A percentile compares a stretch with the other conserved stretches of the same genome.
Conservation (phyloP, 2,888 invertebrate genomes). For the Coecobrya sp. region DNA sequence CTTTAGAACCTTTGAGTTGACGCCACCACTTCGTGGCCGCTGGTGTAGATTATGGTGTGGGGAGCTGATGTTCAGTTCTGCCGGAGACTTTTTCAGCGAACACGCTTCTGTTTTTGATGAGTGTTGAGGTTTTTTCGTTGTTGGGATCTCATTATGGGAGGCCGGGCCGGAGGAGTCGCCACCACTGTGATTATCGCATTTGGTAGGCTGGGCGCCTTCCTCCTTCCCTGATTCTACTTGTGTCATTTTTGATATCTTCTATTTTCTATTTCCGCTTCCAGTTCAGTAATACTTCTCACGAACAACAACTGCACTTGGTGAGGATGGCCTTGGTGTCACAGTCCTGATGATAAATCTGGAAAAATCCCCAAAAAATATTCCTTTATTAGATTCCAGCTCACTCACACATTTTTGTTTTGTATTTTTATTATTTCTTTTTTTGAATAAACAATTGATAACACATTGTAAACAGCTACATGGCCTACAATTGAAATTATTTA, state of each 20-base stretch:
- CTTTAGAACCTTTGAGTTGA: conserved; percentile 55
- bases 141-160: conserved; percentile 49
- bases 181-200: conserved; percentile 43
- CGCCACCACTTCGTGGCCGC: conserved; percentile 7
- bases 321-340: too few relatives aligned
- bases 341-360: too few relatives aligned
- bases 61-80: conserved; percentile 59
- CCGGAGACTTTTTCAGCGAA: conserved; percentile 36
- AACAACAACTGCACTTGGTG: too few relatives aligned
- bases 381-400: too few relatives aligned
- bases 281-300: too few relatives aligned
- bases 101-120: conserved; percentile 41
- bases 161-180: conserved; percentile 54
- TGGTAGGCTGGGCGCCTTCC: conserved; percentile 78
- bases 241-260: conserved; percentile 74
- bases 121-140: background rate
- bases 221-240: conserved; percentile 84
- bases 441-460: too few relatives aligned
- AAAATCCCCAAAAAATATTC: too few relatives aligned
- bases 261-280: background rate
- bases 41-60: conserved; percentile 26
- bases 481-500: too few relatives aligned
- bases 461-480: too few relatives aligned
- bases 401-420: too few relatives aligned
- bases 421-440: too few relatives aligned